phyloP scores from a whole-genome alignment of 2,797 vertebrate species.

The Sparus aurata region DNA sequence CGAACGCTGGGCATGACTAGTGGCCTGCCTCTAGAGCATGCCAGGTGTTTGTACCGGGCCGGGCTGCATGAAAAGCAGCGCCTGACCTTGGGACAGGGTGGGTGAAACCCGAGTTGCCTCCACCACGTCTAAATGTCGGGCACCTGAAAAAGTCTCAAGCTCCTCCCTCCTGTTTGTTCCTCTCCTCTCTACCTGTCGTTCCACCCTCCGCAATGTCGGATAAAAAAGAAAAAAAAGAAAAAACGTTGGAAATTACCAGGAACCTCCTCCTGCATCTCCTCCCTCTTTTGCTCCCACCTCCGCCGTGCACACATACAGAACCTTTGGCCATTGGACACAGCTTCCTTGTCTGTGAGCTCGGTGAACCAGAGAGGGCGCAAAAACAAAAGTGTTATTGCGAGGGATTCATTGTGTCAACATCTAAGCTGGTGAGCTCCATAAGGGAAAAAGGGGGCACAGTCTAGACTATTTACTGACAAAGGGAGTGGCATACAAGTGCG shows the following conservation, averaged over 20 bases:
- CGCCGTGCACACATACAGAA: conserved; percentile 39
- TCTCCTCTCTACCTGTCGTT: conserved; percentile 57
- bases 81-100: conserved; percentile 70
- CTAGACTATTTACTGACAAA: conserved; percentile 83
- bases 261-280: conserved; percentile 46
- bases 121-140: conserved; percentile 47
- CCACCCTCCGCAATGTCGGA: conserved; percentile 35
- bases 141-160: conserved; percentile 64
- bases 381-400: conserved; percentile 87
- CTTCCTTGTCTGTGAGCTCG: conserved; percentile 79
- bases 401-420: conserved; percentile 85
- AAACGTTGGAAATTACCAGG: conserved; percentile 53
- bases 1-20: conserved; percentile 66
- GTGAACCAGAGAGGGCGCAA: conserved; percentile 83
- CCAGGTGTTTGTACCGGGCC: conserved; percentile 74
- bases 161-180: conserved; percentile 53
- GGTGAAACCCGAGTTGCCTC: conserved; percentile 69
- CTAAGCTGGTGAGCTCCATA: conserved; percentile 68
- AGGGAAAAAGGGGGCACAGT: conserved; percentile 74
- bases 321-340: conserved; percentile 68
- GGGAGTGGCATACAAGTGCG: conserved; percentile 65
- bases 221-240: conserved; percentile 31
- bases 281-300: conserved; percentile 50
- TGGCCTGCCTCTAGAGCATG: conserved; percentile 55
- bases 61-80: conserved; percentile 74